phyloP scores from a whole-genome alignment of 2,113 vertebrate genomes.

The Ifrita kowaldi region DNA sequence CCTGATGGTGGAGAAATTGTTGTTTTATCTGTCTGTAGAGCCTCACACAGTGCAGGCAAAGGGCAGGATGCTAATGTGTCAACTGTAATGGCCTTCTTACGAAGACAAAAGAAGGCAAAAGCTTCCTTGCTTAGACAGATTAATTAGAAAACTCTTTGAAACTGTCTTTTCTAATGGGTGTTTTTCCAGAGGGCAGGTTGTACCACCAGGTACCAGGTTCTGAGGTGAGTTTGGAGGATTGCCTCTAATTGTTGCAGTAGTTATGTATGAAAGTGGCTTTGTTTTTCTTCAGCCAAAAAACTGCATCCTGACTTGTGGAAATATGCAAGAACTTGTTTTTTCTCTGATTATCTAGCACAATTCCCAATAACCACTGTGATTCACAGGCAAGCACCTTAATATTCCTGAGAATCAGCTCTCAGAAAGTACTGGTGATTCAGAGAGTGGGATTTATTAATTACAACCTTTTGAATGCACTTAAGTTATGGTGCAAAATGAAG shows the following conservation, averaged over 20 bases:
- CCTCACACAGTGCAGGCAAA: neutral
- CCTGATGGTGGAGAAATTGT: neutral
- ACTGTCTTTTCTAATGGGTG: neutral
- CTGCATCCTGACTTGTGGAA: neutral
- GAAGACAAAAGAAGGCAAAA: neutral
- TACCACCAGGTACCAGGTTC: neutral
- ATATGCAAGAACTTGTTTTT: slow-evolving; percentile 13
- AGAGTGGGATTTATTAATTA: slow-evolving; percentile 24
- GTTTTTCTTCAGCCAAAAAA: neutral
- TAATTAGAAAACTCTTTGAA: neutral
- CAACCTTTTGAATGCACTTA: neutral
- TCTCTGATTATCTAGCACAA: neutral
- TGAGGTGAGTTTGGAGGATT: neutral
- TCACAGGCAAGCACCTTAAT: neutral
- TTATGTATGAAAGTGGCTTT: neutral
- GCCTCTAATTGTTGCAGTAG: neutral
- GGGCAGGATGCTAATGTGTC: neutral
- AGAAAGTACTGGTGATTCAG: slow-evolving; percentile 11
- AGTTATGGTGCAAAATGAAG: neutral
- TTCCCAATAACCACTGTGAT: neutral
- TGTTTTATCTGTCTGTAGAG: neutral
- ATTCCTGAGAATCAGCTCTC: neutral
- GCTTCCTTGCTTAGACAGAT: neutral
- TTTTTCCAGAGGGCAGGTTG: neutral
- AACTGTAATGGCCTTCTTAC: neutral